Evolutionary conservation across 2,113 vertebrate species (phyloP), one percentile per base, ranked within the genome.

Genomic region (Haemorhous mexicanus): DNA sequence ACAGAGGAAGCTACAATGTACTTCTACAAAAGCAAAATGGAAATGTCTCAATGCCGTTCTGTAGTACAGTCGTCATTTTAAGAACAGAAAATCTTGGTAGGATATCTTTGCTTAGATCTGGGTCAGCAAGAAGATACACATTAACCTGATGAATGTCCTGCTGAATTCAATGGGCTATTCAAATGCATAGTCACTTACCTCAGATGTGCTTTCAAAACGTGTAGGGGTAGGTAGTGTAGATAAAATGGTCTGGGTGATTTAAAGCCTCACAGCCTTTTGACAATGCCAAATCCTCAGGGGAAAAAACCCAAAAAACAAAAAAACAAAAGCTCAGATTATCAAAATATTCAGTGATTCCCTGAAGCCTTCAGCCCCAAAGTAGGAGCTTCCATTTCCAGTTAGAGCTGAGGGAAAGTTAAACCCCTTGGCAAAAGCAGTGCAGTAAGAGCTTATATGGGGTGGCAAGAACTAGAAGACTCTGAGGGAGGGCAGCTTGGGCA

Each of bases 401-500:
- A 47, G 21, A 88, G 22, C 24, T 64, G 62, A 87, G 9, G 19
- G 10, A 37, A 80, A 46, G 4, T 16, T 41, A 80, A 84, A 80
- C 9, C 26, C 17, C 10, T 67, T 24, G 28, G 19, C 23, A 41
- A 84, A 81, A 74, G 1, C 7, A 37, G 3, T 19, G 14, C n/a
- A 55, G 13, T 37, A n/a, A 73, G 28, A 73, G 33, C 5, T 44
- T 13, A 41, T 6, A 67, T 16, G 4, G 2, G 3, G 7, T 35
- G 4, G 27, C 24, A 87, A 84, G 32, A 68, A 35, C 13, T 28
- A 44, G 20, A 82, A 79, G 46, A 49, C 15, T 47, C 16, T 17
- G 5, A 16, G 0, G 2, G 11, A 85, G 17, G 4, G 12, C 39
- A 41, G 7, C 16, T 49, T 72, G 16, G 7, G 4, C 17, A 62